These are phyloP conservation scores for Brachyhypopomus occidentalis DNA, from an alignment of 2,113 vertebrate genomes.

Conservation along the genomic window DNA sequence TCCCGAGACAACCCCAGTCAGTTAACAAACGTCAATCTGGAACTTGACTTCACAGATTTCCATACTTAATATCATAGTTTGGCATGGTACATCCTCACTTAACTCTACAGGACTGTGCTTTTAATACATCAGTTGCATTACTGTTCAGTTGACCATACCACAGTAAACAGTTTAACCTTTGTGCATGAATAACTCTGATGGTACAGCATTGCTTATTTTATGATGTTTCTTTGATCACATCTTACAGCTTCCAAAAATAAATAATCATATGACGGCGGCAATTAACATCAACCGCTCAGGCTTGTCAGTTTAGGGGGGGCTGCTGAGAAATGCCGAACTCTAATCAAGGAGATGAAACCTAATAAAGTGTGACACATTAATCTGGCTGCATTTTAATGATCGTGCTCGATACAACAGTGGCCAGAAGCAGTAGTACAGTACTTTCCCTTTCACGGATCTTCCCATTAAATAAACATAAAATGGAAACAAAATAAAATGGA, in stretches of 20 bases:
- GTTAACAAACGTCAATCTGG: background rate
- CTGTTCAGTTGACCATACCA: constrained; percentile 4
- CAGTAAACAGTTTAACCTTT: constrained; percentile 20
- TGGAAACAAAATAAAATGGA: constrained; percentile 29
- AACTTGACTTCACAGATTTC: background rate
- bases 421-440: background rate
- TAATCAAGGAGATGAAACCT: constrained; percentile 33
- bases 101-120: background rate
- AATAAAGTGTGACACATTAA: constrained; percentile 45
- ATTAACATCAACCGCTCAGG: constrained; percentile 28
- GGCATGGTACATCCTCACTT: constrained; percentile 11
- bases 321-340: constrained; percentile 15
- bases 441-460: constrained; percentile 40
- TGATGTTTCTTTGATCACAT: constrained; percentile 21
- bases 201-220: background rate
- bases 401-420: constrained; percentile 33
- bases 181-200: background rate
- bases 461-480: constrained; percentile 48
- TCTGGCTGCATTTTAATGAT: constrained; percentile 49
- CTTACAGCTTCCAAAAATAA: constrained; percentile 21
- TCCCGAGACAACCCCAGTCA: background rate
- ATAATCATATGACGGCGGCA: constrained; percentile 7
- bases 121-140: constrained; percentile 23
- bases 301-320: constrained; percentile 30
- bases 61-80: background rate